Percentiles rank a stretch among this genome's conserved stretches.
These are phyloP conservation scores for Petrocephalus sullivani DNA, from an alignment of 2,797 vertebrate genomes.

Conservation along the genomic window DNA sequence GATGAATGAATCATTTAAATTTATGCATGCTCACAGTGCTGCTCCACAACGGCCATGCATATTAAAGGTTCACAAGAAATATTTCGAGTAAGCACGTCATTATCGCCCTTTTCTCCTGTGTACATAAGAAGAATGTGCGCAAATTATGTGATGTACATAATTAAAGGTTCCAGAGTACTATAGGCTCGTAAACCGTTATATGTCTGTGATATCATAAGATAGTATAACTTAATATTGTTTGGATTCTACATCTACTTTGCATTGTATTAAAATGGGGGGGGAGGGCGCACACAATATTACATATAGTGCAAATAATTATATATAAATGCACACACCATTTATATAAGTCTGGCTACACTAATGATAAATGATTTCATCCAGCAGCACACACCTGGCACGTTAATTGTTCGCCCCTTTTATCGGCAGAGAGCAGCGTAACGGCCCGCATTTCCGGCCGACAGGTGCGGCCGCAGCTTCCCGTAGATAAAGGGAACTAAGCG, in stretches of 20 bases:
- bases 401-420: background rate
- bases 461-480: background rate
- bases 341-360: background rate
- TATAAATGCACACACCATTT: background rate
- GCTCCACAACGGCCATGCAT: background rate
- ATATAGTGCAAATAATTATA: background rate
- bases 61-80: background rate
- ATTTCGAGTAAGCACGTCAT: background rate
- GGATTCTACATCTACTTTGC: background rate
- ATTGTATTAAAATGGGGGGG: background rate
- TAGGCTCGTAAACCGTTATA: background rate
- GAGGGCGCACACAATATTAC: background rate
- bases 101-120: background rate
- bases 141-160: background rate
- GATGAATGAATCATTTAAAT: background rate
- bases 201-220: background rate
- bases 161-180: background rate
- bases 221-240: background rate
- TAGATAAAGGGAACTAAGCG: background rate
- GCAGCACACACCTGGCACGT: background rate
- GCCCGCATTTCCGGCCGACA: background rate
- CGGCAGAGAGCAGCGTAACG: background rate
- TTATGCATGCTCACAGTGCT: background rate
- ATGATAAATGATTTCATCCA: background rate
- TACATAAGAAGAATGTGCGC: background rate